Evolutionary conservation across 2,888 invertebrate species (phyloP), one percentile per base, ranked within the genome.

Genomic region (Physocephala rufipes): DNA sequence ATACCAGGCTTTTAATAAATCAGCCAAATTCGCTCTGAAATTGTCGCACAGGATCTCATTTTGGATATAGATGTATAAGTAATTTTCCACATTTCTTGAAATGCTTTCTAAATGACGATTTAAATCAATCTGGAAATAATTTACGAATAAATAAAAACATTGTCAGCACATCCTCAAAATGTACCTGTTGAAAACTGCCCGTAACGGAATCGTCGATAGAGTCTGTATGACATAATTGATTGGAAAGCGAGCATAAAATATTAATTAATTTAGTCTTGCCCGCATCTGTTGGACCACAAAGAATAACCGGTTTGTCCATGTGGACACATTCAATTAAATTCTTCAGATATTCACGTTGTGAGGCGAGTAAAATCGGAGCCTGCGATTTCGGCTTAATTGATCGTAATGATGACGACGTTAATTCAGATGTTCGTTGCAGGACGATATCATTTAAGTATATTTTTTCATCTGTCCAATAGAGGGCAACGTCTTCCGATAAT

Each of bases 171-270:
- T 24, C 24, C 58, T 15, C 15, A 49, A 45, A 45, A 53, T 63
- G 75, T 66, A 89, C 88, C 91, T 99, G 99, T 88, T 99, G 99
- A 86, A 98, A 99, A 74, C 97, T 96, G 66, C 99, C 99, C 2
- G 86, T 87, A 0, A 86, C 85, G 0, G 86, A 86, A 74, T 86
- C 86, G 71, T 86, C 86, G 61, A 86, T 86, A 7, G 81, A 84
- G 67, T 86, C 86, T 49, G 82, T 81, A 62, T 84, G 80, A 61
- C 83, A 86, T 4, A 78, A 71, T 26, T 80, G 81, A 77, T 86
- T 86, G 2, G 83, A 82, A 0, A 86, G 76, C 4, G 78, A 79
- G 63, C 87, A 86, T 16, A 86, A 75, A 0, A 82, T 75, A 75
- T 86, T 82, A 4, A 86, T 81, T 0, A 84, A 68, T 77, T 86